phyloP scores from a whole-genome alignment of 2,888 invertebrate species.

The Callimorpha dominula region DNA sequence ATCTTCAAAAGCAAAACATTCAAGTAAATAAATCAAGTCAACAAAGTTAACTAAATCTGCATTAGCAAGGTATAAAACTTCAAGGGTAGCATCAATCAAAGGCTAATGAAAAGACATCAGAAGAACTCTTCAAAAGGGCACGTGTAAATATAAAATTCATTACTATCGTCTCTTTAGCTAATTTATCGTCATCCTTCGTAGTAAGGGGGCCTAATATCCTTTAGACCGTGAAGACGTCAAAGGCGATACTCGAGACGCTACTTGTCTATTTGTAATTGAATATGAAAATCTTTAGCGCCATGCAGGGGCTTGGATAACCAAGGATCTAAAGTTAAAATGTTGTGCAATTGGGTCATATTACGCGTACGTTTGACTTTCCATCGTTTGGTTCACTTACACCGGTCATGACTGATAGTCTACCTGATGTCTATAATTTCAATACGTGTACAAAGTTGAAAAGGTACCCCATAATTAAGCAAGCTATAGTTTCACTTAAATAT shows the following conservation, averaged over 20 bases:
- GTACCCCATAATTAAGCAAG: neutral
- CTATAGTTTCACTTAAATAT: neutral
- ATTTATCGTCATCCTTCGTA: conserved; percentile 61
- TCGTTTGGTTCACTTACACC: neutral
- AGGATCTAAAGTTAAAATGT: conserved; percentile 36
- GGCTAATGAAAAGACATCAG: conserved; percentile 50
- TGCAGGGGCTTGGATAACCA: conserved; percentile 61
- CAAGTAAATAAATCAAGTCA: conserved; percentile 9
- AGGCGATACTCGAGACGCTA: conserved; percentile 79
- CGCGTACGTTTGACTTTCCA: neutral
- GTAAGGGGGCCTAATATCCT: conserved; percentile 76
- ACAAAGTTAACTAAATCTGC: conserved; percentile 34
- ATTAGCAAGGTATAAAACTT: conserved; percentile 48
- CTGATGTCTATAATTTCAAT: neutral
- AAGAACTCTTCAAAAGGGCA: conserved; percentile 53
- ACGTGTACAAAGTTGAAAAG: neutral
- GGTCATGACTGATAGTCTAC: neutral
- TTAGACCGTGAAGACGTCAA: conserved; percentile 80
- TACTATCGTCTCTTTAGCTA: conserved; percentile 69
- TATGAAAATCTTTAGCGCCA: conserved; percentile 82
- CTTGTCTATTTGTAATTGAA: conserved; percentile 86
- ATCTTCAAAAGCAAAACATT: conserved; percentile 17
- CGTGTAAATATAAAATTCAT: conserved; percentile 71
- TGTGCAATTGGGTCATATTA: neutral
- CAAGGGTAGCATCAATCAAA: conserved; percentile 54